Evolutionary conservation across 2,113 vertebrate species (phyloP), one percentile per base, ranked within the genome.

Genomic region (Zosterops pallidus): DNA sequence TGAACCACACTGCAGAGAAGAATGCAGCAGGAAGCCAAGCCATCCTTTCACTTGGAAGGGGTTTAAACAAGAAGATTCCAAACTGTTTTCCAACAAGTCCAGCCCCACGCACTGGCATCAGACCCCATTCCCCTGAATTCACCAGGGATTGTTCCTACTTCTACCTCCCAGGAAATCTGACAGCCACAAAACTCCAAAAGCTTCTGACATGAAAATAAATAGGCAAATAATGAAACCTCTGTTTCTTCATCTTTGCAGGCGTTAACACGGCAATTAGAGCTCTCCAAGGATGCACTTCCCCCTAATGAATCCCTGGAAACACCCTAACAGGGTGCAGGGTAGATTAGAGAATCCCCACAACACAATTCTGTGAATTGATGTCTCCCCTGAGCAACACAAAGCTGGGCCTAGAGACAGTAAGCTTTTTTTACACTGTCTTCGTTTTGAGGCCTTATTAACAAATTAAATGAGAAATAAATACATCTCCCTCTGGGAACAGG

Each of bases 221-320:
- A 89, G 0, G 0, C 52, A 92, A 94, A 86, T 81, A 94, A 95
- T 59, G 47, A 88, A 94, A 86, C 44, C 71, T 88, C 87, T 35
- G 44, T 83, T 96, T 86, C 79, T 92, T 79, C n/a, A 22, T 68
- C 84, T 92, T 31, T 81, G 52, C 62, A 86, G 85, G 65, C 1
- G 7, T 83, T 78, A 88, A 91, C 52, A 71, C 6, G 0, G 6
- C 92, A 94, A 97, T 96, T 93, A 96, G 64, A 90, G 69, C 60
- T 92, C 90, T 95, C 76, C 0, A 22, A 93, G 92, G 90, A 95
- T 29, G 31, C 53, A 84, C 62, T 84, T 90, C 65, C 31, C 93
- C 85, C 83, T 90, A 96, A 96, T 92, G 93, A 96, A 86, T 96
- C 86, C 88, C 86, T 88, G 76, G 53, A 84, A 96, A 64, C 69